Conservation (phyloP, 2,888 invertebrate species). For the Cordilura impudica region DNA sequence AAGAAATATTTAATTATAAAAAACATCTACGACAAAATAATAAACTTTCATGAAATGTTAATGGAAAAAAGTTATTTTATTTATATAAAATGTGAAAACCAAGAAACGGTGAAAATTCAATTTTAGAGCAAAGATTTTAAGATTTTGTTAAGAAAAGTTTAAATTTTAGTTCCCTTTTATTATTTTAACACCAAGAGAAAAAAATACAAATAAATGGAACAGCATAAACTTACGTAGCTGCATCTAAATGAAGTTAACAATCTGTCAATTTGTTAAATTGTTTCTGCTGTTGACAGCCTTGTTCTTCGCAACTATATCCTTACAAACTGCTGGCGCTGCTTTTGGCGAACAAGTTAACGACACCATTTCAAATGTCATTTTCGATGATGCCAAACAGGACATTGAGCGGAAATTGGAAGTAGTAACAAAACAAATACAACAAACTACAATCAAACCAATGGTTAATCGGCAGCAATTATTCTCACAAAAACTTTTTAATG, state of each 20-base stretch:
- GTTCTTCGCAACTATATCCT: conserved; percentile 73
- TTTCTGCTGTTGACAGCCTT: conserved; percentile 78
- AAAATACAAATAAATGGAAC: conserved; percentile 36
- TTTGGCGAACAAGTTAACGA: not conserved
- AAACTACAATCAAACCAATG: conserved; percentile 23
- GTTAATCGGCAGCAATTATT: conserved; percentile 38
- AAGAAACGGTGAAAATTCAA: not conserved
- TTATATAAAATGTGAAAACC: not conserved
- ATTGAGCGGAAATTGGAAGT: conserved; percentile 53
- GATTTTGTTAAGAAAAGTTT: not conserved
- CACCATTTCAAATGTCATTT: not conserved
- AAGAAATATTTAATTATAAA: conserved; percentile 12
- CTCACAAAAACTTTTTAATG: conserved; percentile 26
- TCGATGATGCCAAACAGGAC: conserved; percentile 25
- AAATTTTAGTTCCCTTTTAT: not conserved
- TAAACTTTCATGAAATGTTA: not conserved
- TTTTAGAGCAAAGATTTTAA: not conserved
- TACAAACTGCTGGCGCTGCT: conserved; percentile 57
- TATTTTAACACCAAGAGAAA: not conserved
- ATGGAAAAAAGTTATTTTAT: not conserved
- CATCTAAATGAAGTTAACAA: conserved; percentile 78
- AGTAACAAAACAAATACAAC: conserved; percentile 38
- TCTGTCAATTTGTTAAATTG: conserved; percentile 77
- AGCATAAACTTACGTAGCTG: conserved; percentile 52
- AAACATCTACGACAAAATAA: conserved; percentile 3